A percentile compares a stretch with the other conserved stretches of the same genome.
Evolutionary conservation across 2,113 vertebrate species (phyloP).

Genomic region (Campylomormyrus numenius): DNA sequence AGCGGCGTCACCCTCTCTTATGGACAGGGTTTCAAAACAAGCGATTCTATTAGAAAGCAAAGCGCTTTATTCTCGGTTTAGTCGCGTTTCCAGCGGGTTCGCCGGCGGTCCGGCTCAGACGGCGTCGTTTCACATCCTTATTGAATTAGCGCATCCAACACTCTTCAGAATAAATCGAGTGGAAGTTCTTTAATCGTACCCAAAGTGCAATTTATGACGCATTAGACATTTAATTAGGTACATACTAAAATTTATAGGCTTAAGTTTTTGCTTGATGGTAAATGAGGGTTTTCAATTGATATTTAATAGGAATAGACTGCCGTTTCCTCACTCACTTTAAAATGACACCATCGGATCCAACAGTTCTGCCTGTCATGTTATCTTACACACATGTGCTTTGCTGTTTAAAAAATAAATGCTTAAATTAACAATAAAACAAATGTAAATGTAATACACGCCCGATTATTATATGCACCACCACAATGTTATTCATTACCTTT

Average conservation of each 20-base stretch:
- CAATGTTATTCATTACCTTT: not conserved
- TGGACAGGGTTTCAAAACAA: not conserved
- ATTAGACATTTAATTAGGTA: not conserved
- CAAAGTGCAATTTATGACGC: not conserved
- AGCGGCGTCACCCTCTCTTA: not conserved
- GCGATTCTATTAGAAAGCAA: not conserved
- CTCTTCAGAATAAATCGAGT: not conserved
- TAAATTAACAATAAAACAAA: not conserved
- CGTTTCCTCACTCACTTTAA: not conserved
- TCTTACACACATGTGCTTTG: not conserved
- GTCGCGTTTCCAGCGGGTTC: not conserved
- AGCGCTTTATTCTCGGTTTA: not conserved
- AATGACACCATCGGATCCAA: not conserved
- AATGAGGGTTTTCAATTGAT: not conserved
- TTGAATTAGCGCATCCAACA: not conserved
- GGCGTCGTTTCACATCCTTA: not conserved
- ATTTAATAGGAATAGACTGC: not conserved
- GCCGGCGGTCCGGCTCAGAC: not conserved
- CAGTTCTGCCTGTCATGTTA: not conserved
- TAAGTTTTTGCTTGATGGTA: not conserved
- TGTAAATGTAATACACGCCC: not conserved
- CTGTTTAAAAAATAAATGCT: not conserved
- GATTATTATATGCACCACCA: not conserved
- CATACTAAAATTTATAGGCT: not conserved
- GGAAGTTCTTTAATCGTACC: not conserved